Evolutionary conservation across 2,888 invertebrate genomes (phyloP).

Genomic region (Stenodema calcarata): DNA sequence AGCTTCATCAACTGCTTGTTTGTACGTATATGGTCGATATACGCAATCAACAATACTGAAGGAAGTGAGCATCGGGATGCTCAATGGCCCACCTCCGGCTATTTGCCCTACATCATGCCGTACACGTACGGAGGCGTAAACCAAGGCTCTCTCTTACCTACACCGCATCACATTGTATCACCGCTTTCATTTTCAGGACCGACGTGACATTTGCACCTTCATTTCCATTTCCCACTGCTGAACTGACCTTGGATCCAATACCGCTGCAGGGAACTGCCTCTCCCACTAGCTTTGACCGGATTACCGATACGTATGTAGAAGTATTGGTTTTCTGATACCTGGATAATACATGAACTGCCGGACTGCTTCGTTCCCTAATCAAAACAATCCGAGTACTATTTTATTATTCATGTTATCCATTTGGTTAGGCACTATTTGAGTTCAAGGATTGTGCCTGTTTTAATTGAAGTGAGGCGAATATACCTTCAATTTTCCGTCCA

Average conservation of each 20-base stretch:
- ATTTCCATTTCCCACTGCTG: slow-evolving; percentile 6
- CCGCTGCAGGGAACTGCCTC: neutral
- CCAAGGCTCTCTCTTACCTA: neutral
- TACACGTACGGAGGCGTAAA: neutral
- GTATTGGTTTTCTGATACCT: neutral
- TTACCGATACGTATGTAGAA: neutral
- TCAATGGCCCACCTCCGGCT: neutral
- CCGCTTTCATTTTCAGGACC: neutral
- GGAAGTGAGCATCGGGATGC: neutral
- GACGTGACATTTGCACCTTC: slow-evolving; percentile 14
- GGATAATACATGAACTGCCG: no score
- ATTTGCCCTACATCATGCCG: neutral
- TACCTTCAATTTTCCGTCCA: neutral
- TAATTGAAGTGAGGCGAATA: neutral
- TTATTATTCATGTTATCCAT: no score
- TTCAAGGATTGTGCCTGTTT: no score
- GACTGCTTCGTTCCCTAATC: no score
- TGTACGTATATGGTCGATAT: neutral
- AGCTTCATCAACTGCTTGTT: no score
- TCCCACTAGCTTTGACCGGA: neutral
- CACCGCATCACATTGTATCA: neutral
- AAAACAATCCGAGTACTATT: no score
- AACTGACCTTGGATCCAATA: slow-evolving; percentile 8
- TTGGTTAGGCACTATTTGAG: no score
- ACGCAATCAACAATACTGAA: neutral